Percentiles rank a stretch among this genome's conserved stretches.
These are phyloP conservation scores for Brachionus sp. DNA, from an alignment of 1,140 invertebrate genomes.

Conservation along the genomic window DNA sequence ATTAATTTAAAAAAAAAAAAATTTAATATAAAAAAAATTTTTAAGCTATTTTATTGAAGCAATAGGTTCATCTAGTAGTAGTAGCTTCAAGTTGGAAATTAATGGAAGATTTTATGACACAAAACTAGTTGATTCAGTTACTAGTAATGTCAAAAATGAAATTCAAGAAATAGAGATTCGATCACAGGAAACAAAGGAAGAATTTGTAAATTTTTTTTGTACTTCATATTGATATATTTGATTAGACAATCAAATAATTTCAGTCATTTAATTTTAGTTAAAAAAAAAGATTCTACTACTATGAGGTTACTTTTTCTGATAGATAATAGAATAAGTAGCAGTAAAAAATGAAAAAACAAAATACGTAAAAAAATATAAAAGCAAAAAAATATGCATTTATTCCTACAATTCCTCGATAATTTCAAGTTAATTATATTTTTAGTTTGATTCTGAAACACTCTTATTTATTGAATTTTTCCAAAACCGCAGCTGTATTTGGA, in stretches of 20 bases:
- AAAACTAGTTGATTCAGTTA: not conserved
- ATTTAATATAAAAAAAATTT: not conserved
- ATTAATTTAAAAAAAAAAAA: not conserved
- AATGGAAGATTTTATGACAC: slow-evolving; percentile 27
- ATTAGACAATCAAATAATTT: not conserved
- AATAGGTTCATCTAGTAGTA: not conserved
- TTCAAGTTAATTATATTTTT: no score
- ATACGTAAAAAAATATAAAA: no score
- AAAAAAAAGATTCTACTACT: no score
- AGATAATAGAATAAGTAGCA: no score
- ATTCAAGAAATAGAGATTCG: slow-evolving; percentile 35
- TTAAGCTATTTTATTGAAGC: slow-evolving; percentile 1
- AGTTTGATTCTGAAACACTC: no score
- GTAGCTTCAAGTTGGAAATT: not conserved
- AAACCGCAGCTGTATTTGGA: no score
- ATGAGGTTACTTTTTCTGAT: no score
- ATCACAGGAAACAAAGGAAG: not conserved
- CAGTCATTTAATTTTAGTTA: no score
- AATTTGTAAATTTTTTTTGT: slow-evolving; percentile 11
- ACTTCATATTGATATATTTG: not conserved
- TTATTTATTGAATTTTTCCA: no score
- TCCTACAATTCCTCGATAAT: no score
- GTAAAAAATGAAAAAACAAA: no score
- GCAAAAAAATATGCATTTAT: no score
- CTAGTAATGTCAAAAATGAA: not conserved